phyloP scores from a whole-genome alignment of 2,888 invertebrate genomes.

The Poecilobothrus nobilitatus region DNA sequence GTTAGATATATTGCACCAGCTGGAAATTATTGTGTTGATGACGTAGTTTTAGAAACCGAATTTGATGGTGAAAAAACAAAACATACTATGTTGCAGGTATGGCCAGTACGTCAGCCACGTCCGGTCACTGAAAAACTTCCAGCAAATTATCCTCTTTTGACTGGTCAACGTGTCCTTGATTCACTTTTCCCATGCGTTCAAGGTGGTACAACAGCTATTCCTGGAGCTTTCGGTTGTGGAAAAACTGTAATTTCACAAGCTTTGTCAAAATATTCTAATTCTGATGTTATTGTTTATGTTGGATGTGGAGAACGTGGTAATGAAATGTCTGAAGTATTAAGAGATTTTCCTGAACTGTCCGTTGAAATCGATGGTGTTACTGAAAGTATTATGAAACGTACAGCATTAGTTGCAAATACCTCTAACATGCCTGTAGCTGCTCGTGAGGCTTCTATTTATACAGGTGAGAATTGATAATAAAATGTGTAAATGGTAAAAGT shows the following conservation, averaged over 20 bases:
- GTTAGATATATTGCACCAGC: conserved; percentile 89
- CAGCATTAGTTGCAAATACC: conserved; percentile 97
- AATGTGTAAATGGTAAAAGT: conserved; percentile 10
- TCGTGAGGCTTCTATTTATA: conserved; percentile 99
- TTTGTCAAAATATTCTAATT: conserved; percentile 98
- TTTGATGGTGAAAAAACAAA: conserved; percentile 92
- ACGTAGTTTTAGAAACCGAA: conserved; percentile 94
- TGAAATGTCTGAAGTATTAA: conserved; percentile 99
- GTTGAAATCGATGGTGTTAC: conserved; percentile 94
- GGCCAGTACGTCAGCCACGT: conserved; percentile 97
- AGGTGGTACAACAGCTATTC: conserved; percentile 98
- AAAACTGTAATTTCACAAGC: conserved; percentile 99
- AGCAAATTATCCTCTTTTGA: conserved; percentile 95
- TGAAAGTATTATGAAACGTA: conserved; percentile 99
- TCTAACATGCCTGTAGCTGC: conserved; percentile 99
- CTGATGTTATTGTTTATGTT: conserved; percentile 98
- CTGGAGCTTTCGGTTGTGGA: conserved; percentile 99
- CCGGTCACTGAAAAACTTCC: conserved; percentile 97
- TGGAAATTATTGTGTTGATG: conserved; percentile 90
- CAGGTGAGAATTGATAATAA: conserved; percentile 51
- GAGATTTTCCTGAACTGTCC: conserved; percentile 97
- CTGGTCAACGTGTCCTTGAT: conserved; percentile 96
- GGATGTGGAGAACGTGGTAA: conserved; percentile 99
- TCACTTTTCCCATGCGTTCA: conserved; percentile 98
- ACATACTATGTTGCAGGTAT: conserved; percentile 96